Base-by-base conservation (phyloP, 2,113 vertebrate species). In the Caranx melampygus region DNA sequence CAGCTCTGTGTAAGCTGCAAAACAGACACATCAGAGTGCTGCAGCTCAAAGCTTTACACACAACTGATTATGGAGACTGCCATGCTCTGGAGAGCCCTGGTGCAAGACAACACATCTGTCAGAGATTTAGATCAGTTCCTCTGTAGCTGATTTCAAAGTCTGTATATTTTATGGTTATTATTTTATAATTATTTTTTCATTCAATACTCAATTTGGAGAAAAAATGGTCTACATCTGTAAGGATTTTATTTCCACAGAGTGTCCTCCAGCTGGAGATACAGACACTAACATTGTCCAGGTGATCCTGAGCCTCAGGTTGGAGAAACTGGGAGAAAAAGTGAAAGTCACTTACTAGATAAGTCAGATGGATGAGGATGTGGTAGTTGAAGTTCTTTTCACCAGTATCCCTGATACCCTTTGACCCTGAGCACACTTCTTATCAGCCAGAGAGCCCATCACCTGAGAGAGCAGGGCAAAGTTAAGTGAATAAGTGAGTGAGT, bases 301-400 rank as follows among this genome's bases (percentile, higher is more conserved):
- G 60, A 16, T 0, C 60, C 72, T 65, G 16, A 35, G 51, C 58
- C 44, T n/a, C 31, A 18, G 37, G 21, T 18, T 52, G 33, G 58
- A 5, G 31, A 10, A 12, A 47, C n/a, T 49, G 40, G 21, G 58
- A 6, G 35, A 6, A 6, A 33, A 6, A 6, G 21, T 60, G 12
- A 18, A 18, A 0, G 10, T 34, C 57, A 93, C 97, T 96, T 87
- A 99, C 98, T 98, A 26, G 98, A 99, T 7, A 99, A 95, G 83
- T 99, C 98, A 42, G 96, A 98, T 0, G 98, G 97, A 74, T 96
- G 86, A 99, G 97, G 82, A 99, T 99, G 88, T 99, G 98, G 86
- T 99, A 99, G 88, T 97, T 99, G 90, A 99, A 99, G 93, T 99
- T 99, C 88, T 97, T 97, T 99, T 99, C 82, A 99, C 98, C 33